phyloP scores from a whole-genome alignment of 2,888 invertebrate species.

The Campoletis raptor region DNA sequence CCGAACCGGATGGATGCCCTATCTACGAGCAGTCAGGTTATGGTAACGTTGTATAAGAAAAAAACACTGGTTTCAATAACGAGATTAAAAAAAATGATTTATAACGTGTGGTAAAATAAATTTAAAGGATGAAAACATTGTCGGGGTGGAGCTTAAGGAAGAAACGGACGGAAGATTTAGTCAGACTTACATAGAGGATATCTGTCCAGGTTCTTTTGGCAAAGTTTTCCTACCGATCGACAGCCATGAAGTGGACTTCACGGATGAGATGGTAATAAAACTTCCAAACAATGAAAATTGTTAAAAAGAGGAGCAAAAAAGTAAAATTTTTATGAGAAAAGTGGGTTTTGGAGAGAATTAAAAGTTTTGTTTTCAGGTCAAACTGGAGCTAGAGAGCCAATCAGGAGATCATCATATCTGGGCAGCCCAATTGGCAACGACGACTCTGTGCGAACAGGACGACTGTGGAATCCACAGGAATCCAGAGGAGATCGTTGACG shows the following conservation, averaged over 20 bases:
- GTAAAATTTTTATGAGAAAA: neutral
- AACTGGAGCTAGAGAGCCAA: conserved; percentile 81
- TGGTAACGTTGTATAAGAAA: conserved; percentile 79
- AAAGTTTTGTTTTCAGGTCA: conserved; percentile 76
- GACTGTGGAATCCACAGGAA: conserved; percentile 78
- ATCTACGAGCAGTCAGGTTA: conserved; percentile 80
- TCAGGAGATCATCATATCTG: conserved; percentile 79
- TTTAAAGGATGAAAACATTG: conserved; percentile 83
- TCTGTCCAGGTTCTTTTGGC: conserved; percentile 81
- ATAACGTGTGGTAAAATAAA: conserved; percentile 73
- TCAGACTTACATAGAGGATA: conserved; percentile 82
- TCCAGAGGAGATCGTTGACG: conserved; percentile 26
- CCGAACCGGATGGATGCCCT: conserved; percentile 77
- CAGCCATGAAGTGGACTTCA: conserved; percentile 81
- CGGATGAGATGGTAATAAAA: conserved; percentile 82
- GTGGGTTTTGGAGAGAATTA: conserved; percentile 36
- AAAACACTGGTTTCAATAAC: neutral
- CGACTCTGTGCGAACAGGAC: conserved; percentile 79
- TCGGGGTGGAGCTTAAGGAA: conserved; percentile 82
- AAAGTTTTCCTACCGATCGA: conserved; percentile 83
- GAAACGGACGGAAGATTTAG: conserved; percentile 80
- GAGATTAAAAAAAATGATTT: conserved; percentile 16
- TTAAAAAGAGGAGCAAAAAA: neutral
- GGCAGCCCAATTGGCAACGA: conserved; percentile 77
- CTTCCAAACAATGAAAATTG: neutral